These are phyloP conservation scores for Umimayanthus chanpuru DNA, from an alignment of 92 coral and sea anemone genomes.

Conservation along the genomic window DNA sequence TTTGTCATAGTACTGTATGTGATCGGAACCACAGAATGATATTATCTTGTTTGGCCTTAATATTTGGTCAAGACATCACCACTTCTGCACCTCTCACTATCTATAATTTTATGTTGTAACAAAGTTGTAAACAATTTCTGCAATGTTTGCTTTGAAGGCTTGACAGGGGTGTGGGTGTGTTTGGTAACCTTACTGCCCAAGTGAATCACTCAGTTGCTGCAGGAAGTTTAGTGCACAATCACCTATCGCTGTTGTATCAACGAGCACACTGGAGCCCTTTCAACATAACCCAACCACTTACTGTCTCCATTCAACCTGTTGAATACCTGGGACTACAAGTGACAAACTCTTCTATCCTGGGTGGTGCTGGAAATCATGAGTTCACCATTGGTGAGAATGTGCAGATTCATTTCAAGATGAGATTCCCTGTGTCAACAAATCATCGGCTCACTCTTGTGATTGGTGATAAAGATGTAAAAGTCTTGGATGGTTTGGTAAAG, in stretches of 20 bases:
- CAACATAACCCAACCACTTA: background rate
- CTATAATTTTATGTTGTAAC: no score
- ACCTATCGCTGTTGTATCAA: conserved; percentile 58
- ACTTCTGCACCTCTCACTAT: no score
- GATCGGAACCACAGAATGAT: no score
- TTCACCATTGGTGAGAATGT: conserved; percentile 84
- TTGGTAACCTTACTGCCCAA: conserved; percentile 48
- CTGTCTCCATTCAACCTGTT: conserved; percentile 48
- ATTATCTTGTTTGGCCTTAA: no score
- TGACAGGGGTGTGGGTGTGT: conserved; percentile 60
- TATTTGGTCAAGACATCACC: no score
- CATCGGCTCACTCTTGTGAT: conserved; percentile 57
- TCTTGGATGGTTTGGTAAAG: conserved; percentile 49
- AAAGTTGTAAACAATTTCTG: background rate
- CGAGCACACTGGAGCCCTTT: conserved; percentile 75
- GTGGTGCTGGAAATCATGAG: conserved; percentile 32
- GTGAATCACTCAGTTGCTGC: conserved; percentile 73
- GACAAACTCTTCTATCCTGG: conserved; percentile 58
- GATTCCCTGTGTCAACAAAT: conserved; percentile 82
- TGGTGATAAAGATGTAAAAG: conserved; percentile 56
- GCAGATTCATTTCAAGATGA: conserved; percentile 47
- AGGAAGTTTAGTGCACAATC: conserved; percentile 47
- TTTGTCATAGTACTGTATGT: no score
- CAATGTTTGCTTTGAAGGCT: conserved; percentile 54
- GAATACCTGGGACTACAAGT: conserved; percentile 36